phyloP scores from a whole-genome alignment of 2,888 invertebrate species.

The Lepidonotus clava region DNA sequence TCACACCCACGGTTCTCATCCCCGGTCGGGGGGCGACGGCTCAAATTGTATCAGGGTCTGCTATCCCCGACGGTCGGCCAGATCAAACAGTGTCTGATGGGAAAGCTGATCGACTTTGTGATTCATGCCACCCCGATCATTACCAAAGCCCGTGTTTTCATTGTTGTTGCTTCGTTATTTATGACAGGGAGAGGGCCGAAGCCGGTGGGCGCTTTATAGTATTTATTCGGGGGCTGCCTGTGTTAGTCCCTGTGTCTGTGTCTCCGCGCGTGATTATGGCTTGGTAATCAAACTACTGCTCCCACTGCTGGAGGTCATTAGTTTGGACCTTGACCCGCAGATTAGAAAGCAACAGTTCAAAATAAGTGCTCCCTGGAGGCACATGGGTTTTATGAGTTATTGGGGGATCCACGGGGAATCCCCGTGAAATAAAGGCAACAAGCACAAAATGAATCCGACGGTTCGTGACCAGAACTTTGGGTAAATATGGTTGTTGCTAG shows the following conservation, averaged over 20 bases:
- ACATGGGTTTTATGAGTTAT: not conserved
- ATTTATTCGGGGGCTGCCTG: not conserved
- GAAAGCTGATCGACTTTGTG: slow-evolving; percentile 28
- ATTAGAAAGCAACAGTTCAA: not conserved
- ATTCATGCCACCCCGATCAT: not conserved
- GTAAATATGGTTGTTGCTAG: no score
- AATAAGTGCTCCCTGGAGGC: not conserved
- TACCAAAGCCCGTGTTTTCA: not conserved
- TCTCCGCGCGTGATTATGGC: not conserved
- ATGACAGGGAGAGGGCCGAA: not conserved
- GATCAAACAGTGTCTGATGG: slow-evolving; percentile 8
- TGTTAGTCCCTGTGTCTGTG: not conserved
- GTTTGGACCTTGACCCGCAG: not conserved
- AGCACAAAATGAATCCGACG: no score
- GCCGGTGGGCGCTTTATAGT: not conserved
- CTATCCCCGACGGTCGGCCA: not conserved
- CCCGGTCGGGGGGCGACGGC: not conserved
- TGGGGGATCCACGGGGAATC: not conserved
- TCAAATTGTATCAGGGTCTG: not conserved
- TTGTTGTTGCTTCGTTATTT: slow-evolving; percentile 1
- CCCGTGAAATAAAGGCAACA: not conserved
- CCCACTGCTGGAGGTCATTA: no score
- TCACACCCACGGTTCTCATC: not conserved
- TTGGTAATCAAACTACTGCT: not conserved
- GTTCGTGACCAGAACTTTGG: no score